A percentile compares a stretch with the other conserved stretches of the same genome.
phyloP scores from a whole-genome alignment of 2,113 vertebrate species.

The Dipodomys ordii region DNA sequence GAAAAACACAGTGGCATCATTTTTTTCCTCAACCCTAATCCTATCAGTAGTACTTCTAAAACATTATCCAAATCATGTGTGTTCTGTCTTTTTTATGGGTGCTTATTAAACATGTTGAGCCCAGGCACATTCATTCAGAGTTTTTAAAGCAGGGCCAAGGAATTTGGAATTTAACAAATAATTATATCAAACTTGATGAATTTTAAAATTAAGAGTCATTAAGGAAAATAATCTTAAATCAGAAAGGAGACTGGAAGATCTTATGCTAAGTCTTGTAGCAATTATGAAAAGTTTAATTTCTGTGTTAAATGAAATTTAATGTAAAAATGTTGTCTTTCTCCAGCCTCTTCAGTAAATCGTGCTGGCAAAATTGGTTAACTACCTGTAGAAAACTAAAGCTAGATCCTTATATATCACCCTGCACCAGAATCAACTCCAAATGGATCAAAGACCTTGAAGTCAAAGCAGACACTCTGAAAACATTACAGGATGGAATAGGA shows the following conservation, averaged over 20 bases:
- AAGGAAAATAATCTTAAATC: neutral
- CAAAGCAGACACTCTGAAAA: too few species aligned
- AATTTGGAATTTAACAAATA: slow-evolving; percentile 27
- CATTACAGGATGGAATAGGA: too few species aligned
- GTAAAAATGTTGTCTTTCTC: neutral
- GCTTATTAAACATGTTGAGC: neutral
- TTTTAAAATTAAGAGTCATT: neutral
- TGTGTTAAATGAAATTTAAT: slow-evolving; percentile 10
- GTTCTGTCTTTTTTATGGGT: neutral
- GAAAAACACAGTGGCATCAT: too few species aligned
- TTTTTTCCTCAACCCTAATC: neutral
- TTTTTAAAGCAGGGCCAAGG: neutral
- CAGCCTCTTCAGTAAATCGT: too few species aligned
- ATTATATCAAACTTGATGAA: neutral
- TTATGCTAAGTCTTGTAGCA: slow-evolving; percentile 1
- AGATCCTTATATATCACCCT: too few species aligned
- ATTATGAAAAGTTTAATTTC: slow-evolving; percentile 45
- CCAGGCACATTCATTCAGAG: neutral
- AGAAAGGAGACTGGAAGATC: neutral
- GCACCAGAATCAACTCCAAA: too few species aligned
- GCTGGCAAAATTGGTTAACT: too few species aligned
- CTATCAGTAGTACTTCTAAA: neutral
- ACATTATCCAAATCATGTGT: neutral
- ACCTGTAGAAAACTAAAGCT: too few species aligned
- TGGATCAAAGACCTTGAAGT: too few species aligned